Evolutionary conservation across 2,113 vertebrate species (phyloP), one percentile per base, ranked within the genome.

Genomic region (Scalopus aquaticus): DNA sequence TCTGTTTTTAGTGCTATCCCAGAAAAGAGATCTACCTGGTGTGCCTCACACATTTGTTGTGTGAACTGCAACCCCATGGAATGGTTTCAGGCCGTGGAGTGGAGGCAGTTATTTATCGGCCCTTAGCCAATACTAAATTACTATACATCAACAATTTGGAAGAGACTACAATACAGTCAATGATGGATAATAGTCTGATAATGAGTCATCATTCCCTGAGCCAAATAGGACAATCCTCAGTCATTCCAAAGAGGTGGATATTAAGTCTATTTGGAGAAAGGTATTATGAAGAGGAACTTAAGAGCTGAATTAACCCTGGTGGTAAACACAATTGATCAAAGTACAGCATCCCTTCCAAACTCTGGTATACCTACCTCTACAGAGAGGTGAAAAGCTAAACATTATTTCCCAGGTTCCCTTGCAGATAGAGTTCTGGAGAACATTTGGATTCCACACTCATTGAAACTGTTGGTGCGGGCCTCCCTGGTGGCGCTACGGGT

Each of bases 161-260:
- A 96, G 58, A 87, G 35, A 20, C 44, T 78, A 73, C 49, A 51
- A 28, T 62, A 19, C 16, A 54, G 56, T 51, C 54, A 44, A 72
- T n/a, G 32, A 80, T 93, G 90, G 94, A 88, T 91, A 83, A 79
- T 39, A 72, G 56, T 74, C 67, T 82, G 69, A 94, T 77, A 62
- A 73, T 95, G 82, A 95, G 42, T 96, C 88, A 94, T 42, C 72
- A 62, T 92, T 92, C 88, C 30, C 46, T 67, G 60, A 84, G 87
- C 76, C 87, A 95, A 85, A 72, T 28, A 94, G 16, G 64, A 81
- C 93, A 67, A 42, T 76, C 37, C 64, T 89, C 44, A 17, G 26
- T 73, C 44, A 56, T 92, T 90, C 89, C 88, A 95, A 92, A 95
- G 72, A 86, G 32, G 12, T 67, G 46, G 79, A 13, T 35, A 46